phyloP scores from a whole-genome alignment of 2,797 vertebrate genomes.

The Enteromius argenteus region DNA sequence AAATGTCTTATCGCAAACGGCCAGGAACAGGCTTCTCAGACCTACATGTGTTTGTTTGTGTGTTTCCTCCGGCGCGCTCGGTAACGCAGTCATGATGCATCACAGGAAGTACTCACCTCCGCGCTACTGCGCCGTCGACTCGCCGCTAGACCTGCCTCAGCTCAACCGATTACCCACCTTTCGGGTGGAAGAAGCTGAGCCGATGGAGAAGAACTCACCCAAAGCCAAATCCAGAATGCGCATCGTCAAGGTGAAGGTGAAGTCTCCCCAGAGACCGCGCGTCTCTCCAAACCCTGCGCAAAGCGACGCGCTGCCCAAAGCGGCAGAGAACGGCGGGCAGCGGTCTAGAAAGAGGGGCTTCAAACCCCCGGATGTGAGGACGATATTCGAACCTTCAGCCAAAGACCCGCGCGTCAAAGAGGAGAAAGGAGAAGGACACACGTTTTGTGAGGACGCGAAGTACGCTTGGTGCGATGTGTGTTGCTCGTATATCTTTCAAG shows the following conservation, averaged over 20 bases:
- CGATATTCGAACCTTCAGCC: constrained; percentile 75
- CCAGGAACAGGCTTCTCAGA: background rate
- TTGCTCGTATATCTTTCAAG: constrained; percentile 72
- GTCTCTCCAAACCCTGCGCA: constrained; percentile 11
- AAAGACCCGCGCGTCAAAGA: constrained; percentile 75
- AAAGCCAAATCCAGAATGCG: constrained; percentile 67
- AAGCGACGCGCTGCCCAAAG: constrained; percentile 32
- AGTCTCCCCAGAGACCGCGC: constrained; percentile 28
- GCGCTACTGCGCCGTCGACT: constrained; percentile 53
- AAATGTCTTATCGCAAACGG: constrained; percentile 27
- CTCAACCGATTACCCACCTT: constrained; percentile 44
- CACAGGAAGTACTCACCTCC: constrained; percentile 72
- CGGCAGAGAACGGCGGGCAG: constrained; percentile 55
- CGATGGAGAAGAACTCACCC: constrained; percentile 64
- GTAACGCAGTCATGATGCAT: constrained; percentile 46
- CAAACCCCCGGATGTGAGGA: constrained; percentile 80
- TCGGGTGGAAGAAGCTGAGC: background rate
- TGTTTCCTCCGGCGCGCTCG: background rate
- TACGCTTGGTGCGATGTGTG: constrained; percentile 79
- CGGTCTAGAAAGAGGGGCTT: constrained; percentile 73
- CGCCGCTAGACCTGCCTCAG: constrained; percentile 43
- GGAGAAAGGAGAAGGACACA: constrained; percentile 80
- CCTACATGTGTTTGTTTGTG: background rate
- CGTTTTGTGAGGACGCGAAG: constrained; percentile 65
- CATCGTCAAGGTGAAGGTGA: constrained; percentile 70